These are phyloP conservation scores for Pteria penguin DNA, from an alignment of 2,888 invertebrate species.

Conservation along the genomic window DNA sequence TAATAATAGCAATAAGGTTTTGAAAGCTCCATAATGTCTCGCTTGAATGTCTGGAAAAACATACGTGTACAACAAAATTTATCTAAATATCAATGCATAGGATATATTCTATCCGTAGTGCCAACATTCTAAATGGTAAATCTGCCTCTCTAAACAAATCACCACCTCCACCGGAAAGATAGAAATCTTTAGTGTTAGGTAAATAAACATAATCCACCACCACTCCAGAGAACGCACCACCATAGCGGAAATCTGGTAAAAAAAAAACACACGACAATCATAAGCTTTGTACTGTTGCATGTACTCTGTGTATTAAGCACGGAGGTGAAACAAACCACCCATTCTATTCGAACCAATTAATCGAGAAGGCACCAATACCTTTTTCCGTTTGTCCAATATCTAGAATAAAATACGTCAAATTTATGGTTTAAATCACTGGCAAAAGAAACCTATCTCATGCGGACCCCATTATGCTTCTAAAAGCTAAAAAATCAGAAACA, in stretches of 20 bases:
- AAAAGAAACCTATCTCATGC: conserved; percentile 44
- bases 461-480: conserved; percentile 34
- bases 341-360: conserved; percentile 22
- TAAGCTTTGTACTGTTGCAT: conserved; percentile 27
- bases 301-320: conserved; percentile 11
- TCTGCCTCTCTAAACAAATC: conserved; percentile 37
- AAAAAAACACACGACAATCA: conserved; percentile 24
- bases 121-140: conserved; percentile 41
- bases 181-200: conserved; percentile 31
- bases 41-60: conserved; percentile 37
- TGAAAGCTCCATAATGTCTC: conserved; percentile 29
- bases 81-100: neutral
- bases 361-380: conserved; percentile 25
- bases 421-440: conserved; percentile 45
- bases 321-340: conserved; percentile 36
- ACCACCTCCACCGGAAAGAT: neutral
- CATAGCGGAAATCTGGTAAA: conserved; percentile 10
- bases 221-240: neutral
- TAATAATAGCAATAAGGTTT: conserved; percentile 24
- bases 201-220: conserved; percentile 25
- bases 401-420: conserved; percentile 40
- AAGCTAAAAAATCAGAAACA: conserved; percentile 7
- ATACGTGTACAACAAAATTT: conserved; percentile 8
- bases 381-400: conserved; percentile 27
- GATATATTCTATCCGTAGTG: conserved; percentile 17